Evolutionary conservation across 2,888 invertebrate species (phyloP), one percentile per base, ranked within the genome.

Genomic region (Salticus scenicus): DNA sequence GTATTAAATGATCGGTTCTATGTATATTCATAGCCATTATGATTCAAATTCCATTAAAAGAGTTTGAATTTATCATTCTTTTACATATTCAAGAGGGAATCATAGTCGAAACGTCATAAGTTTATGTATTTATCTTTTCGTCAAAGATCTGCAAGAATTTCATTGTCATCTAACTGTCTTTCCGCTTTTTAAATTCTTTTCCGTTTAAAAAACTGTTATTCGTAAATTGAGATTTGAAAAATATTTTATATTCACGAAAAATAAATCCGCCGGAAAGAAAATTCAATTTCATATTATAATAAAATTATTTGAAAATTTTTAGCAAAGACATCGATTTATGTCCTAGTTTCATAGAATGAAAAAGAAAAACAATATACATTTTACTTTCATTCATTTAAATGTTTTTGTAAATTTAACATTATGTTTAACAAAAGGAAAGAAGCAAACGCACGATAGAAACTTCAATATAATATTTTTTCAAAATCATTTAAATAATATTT

Each of bases 61-160:
- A 17, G n/a, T 20, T 20, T n/a, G 33, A n/a, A 31, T 67, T 31
- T 14, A 4, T 17, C 42, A 14, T 47, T 2, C 42, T 47, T 37
- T 7, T n/a, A 30, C 5, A 27, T 24, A 1, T 27, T 64, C 17
- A 8, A 17, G 73, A 57, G 37, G 37, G 33, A 30, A 51, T 66
- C 37, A n/a, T 31, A 37, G 30, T 20, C 28, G 67, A 75, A 66
- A 75, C 30, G 27, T 64, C 75, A 75, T 75, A 75, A 75, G 75
- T 66, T 74, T 67, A 75, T n/a, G 27, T 41, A 14, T 17, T 33
- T 67, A 12, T 31, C 31, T 28, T 67, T 66, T 28, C 20, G 10
- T 24, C 0, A 28, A 63, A 47, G 63, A 28, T 28, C 24, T 12
- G n/a, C 28, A 66, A 64, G 31, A 42, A 67, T 28, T 67, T 75